Evolutionary conservation across 2,888 invertebrate species (phyloP), one percentile per base, ranked within the genome.

Genomic region (Silvanus unidentatus): DNA sequence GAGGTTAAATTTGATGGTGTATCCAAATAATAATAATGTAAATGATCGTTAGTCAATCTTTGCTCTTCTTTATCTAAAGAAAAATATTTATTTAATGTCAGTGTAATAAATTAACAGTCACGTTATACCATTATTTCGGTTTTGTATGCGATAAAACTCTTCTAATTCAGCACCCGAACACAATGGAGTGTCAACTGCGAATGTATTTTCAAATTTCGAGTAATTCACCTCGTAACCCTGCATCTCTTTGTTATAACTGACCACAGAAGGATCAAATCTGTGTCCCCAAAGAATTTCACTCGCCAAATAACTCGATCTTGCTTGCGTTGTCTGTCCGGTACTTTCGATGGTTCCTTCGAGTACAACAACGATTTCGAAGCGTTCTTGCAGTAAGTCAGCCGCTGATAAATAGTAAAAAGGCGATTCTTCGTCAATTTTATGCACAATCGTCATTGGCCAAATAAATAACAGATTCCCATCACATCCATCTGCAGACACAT

Each of bases 401-500:
- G 94, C 93, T 1, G 91, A 88, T 71, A 96, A 79, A 55, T 83
- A 80, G 73, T 86, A 97, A 16, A 99, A 79, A 0, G 98, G 98
- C 57, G 94, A 94, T 0, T 74, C 72, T 44, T 78, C 80, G 66
- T 93, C 86, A 58, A 99, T 97, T 48, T 80, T 80, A 68, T 99
- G 98, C 12, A 92, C 86, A 16, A 96, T 86, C 5, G 92, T 88
- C 67, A 93, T 84, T 0, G 98, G 98, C 98, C 97, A 98, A 48
- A 98, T 86, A 65, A 98, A 90, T 73, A 99, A 96, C 3, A 96
- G 76, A 54, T 86, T 80, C 6, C 92, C 87, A 52, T 88, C 86
- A 58, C 91, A 90, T 15, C 88, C 89, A 63, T 94, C 91, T 0
- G 70, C 70, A 29, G 55, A 52, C 9, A 70, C 66, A 10, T 77